Base-by-base conservation (phyloP, 2,113 vertebrate genomes). In the Cyphomyrus plagiostoma region DNA sequence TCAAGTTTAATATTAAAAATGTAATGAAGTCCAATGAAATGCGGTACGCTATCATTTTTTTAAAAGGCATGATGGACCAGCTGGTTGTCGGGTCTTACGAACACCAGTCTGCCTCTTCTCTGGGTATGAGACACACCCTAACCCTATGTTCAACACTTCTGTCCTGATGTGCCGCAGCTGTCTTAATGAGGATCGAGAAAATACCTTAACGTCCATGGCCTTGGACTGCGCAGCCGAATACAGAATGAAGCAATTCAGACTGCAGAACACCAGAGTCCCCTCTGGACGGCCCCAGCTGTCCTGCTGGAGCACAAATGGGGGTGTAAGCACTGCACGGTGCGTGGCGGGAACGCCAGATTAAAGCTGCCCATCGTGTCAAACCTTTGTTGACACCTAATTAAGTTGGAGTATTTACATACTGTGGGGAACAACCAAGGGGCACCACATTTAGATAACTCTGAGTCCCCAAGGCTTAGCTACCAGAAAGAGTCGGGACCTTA, bases 221-320 rank as follows among this genome's bases (percentile, higher is more conserved):
- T 91, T 92, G 70, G 46, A 77, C 88, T 93, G 66, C 83, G 89
- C 77, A 1, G 92, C 91, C 42, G 95, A 95, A 94, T 97, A 96
- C 89, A 97, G 97, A 88, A 97, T 89, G 42, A 97, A 98, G 94
- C 98, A 99, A 94, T 96, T 97, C 90, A 97, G 97, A 93, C 98
- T 99, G 93, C 98, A 99, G 93, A 99, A 99, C 52, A 98, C 95
- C 74, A 96, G 89, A 91, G 96, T 96, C 90, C 95, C 95, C 87
- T 95, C 94, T 89, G 92, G 88, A 92, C 95, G 93, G 45, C 92
- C 93, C 88, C 93, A 56, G 89, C 92, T 91, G 11, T 96, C 95
- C 88, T 93, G 94, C 52, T 93, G 35, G 90, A 92, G 80, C 90
- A 70, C 88, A 90, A 90, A 0, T 7, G 3, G 1, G 11, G 23